A percentile compares a stretch with the other conserved stretches of the same genome.
Evolutionary conservation across 2,888 invertebrate genomes (phyloP).

Genomic region (Dascillus cervinus): DNA sequence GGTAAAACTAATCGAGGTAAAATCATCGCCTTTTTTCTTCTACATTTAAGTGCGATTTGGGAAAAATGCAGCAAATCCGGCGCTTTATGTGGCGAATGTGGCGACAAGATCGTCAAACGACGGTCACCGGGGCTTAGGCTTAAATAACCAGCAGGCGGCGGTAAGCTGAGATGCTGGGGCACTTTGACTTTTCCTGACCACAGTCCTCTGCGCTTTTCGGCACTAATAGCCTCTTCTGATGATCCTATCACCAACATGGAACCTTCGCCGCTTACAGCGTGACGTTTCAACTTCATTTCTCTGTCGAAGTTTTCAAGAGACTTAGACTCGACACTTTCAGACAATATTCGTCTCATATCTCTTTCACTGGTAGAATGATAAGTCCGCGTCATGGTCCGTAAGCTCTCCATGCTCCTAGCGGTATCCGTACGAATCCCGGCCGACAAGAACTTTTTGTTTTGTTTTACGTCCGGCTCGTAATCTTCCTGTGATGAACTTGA

Average conservation of each 20-base stretch:
- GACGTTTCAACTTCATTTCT: conserved; percentile 49
- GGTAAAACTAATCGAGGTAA: conserved; percentile 68
- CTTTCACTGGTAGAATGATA: conserved; percentile 60
- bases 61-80: conserved; percentile 58
- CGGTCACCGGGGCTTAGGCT: conserved; percentile 49
- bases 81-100: conserved; percentile 66
- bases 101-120: conserved; percentile 70
- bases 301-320: conserved; percentile 54
- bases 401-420: conserved; percentile 64
- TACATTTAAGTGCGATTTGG: conserved; percentile 45
- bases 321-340: conserved; percentile 47
- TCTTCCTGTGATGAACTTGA: conserved; percentile 68
- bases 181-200: conserved; percentile 60
- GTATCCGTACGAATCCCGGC: conserved; percentile 49
- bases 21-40: conserved; percentile 65
- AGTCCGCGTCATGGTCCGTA: conserved; percentile 51
- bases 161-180: conserved; percentile 62
- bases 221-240: conserved; percentile 44
- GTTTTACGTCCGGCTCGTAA: conserved; percentile 48
- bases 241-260: conserved; percentile 32
- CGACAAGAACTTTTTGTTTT: conserved; percentile 48
- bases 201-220: conserved; percentile 58
- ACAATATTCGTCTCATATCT: conserved; percentile 50
- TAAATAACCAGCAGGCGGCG: conserved; percentile 54
- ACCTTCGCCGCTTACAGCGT: conserved; percentile 57